Percentiles rank a stretch among this genome's conserved stretches.
phyloP scores from a whole-genome alignment of 92 coral and sea anemone genomes.

The Zoanthus solanderi region DNA sequence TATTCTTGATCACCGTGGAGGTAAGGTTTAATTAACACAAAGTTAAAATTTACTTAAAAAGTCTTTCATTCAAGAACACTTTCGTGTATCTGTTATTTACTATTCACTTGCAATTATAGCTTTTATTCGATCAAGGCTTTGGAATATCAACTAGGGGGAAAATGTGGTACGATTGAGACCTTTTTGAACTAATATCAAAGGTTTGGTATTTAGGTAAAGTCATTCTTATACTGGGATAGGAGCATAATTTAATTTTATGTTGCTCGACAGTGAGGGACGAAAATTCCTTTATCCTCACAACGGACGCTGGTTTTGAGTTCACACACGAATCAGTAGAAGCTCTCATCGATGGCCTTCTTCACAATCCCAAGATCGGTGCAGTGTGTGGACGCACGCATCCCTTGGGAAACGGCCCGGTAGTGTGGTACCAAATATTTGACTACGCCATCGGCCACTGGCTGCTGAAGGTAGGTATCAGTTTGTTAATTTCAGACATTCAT shows the following conservation, averaged over 20 bases:
- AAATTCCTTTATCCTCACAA: slow-evolving; percentile 93
- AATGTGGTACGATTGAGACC: no score
- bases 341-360: slow-evolving; percentile 81
- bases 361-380: slow-evolving; percentile 89
- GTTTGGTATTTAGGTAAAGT: background rate
- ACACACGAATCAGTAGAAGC: slow-evolving; percentile 95
- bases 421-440: slow-evolving; percentile 97
- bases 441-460: slow-evolving; percentile 98
- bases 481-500: background rate
- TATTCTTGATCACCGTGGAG: slow-evolving; percentile 84
- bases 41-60: background rate
- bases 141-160: no score
- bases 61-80: no score
- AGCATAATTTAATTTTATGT: background rate
- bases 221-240: no score
- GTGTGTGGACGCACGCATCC: slow-evolving; percentile 97
- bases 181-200: no score
- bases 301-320: slow-evolving; percentile 93
- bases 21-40: background rate
- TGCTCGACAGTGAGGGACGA: slow-evolving; percentile 78
- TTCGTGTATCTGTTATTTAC: no score
- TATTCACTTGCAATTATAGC: no score
- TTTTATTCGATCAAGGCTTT: no score
- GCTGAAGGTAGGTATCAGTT: slow-evolving; percentile 72
- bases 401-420: slow-evolving; percentile 87